A percentile compares a stretch with the other conserved stretches of the same genome.
phyloP scores from a whole-genome alignment of 30 jellyfish, hydroid and myxozoan species.

The Aurelia coerulea region DNA sequence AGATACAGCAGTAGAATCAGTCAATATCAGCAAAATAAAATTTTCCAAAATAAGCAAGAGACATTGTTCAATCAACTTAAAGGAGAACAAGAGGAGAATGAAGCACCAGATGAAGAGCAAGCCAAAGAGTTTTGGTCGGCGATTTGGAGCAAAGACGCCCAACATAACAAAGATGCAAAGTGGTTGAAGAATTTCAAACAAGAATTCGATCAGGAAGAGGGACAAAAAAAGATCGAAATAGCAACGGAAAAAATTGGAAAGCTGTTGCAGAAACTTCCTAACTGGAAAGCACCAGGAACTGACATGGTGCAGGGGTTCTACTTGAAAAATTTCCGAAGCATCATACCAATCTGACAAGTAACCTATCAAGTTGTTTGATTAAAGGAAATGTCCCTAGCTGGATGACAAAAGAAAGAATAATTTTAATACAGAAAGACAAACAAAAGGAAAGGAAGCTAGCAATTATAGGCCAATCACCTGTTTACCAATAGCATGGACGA shows the following conservation, averaged over 20 bases:
- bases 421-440: not conserved
- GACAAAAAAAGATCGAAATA: slow-evolving; percentile 37
- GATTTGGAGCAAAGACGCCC: slow-evolving; percentile 30
- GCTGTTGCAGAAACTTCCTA: slow-evolving; percentile 30
- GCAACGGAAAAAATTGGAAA: slow-evolving; percentile 7
- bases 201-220: slow-evolving; percentile 33
- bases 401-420: slow-evolving; percentile 16
- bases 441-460: not conserved
- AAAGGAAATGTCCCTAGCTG: slow-evolving; percentile 28
- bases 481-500: not conserved
- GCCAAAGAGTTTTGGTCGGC: slow-evolving; percentile 51
- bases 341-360: slow-evolving; percentile 9
- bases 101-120: slow-evolving; percentile 46
- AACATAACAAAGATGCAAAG: slow-evolving; percentile 37
- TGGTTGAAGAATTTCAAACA: slow-evolving; percentile 10
- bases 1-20: slow-evolving; percentile 20
- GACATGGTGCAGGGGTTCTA: slow-evolving; percentile 18
- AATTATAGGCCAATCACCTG: too few relatives aligned
- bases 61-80: slow-evolving; percentile 12
- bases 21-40: slow-evolving; percentile 23
- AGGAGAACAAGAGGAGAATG: slow-evolving; percentile 3
- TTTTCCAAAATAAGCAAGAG: not conserved
- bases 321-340: not conserved
- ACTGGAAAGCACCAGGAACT: slow-evolving; percentile 17
- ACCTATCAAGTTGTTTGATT: slow-evolving; percentile 16